phyloP scores from a whole-genome alignment of 2,113 vertebrate species.

The Terrapene triunguis region DNA sequence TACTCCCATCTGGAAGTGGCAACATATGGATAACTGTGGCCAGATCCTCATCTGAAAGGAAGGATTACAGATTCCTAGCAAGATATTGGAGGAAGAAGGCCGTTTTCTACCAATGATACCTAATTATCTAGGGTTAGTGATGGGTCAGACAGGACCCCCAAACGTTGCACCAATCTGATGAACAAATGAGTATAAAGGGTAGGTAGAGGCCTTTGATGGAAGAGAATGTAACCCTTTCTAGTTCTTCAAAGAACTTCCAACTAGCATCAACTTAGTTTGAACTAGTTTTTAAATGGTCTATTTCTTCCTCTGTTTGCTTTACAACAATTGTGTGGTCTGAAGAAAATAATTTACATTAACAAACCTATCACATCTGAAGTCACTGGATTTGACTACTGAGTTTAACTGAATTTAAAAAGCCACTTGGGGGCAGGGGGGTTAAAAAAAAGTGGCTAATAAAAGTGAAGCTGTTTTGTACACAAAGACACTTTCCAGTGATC shows the following conservation, averaged over 20 bases:
- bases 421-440: not conserved
- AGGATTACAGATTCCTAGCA: not conserved
- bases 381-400: not conserved
- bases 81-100: not conserved
- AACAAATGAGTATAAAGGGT: not conserved
- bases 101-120: not conserved
- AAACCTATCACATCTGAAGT: not conserved
- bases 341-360: not conserved
- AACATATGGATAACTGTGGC: not conserved
- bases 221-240: not conserved
- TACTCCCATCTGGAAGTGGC: not conserved
- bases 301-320: not conserved
- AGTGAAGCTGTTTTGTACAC: not conserved
- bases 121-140: not conserved
- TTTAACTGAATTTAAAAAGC: not conserved
- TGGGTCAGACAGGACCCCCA: not conserved
- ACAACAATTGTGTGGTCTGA: not conserved
- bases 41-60: not conserved
- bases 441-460: slow-evolving; percentile 5
- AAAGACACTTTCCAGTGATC: not conserved
- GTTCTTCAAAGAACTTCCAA: not conserved
- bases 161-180: not conserved
- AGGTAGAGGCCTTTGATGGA: not conserved
- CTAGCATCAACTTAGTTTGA: not conserved
- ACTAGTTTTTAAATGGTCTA: not conserved